Conservation (phyloP, 2,888 invertebrate species). For the Antheraea assamensis region DNA sequence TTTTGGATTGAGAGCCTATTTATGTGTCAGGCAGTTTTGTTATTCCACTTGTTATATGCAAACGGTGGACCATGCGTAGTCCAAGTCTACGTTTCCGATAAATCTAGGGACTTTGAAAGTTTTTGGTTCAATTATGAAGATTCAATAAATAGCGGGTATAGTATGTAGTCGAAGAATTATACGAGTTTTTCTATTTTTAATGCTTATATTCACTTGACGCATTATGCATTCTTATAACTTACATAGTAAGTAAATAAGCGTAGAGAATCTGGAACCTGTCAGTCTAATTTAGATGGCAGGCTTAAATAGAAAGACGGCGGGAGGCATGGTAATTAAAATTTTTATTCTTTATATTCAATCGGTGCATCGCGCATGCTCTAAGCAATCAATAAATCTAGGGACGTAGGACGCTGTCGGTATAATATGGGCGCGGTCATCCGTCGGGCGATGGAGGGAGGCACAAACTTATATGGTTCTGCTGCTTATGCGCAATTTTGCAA, state of each 20-base stretch:
- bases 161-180: background rate
- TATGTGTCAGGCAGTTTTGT: too few species aligned
- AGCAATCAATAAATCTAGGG: background rate
- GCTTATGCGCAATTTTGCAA: background rate
- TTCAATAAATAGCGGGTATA: too few species aligned
- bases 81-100: background rate
- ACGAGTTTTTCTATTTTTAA: too few species aligned
- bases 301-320: background rate
- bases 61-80: background rate
- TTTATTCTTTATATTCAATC: background rate
- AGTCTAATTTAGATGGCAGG: too few species aligned
- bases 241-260: too few species aligned
- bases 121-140: background rate
- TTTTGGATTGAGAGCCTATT: too few species aligned
- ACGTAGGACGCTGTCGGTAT: background rate
- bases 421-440: background rate
- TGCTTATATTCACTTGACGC: too few species aligned
- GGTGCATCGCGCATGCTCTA: background rate
- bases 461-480: background rate
- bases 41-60: background rate
- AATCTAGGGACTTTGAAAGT: background rate
- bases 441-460: background rate
- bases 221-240: too few species aligned
- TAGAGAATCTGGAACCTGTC: too few species aligned
- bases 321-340: background rate